Percentiles rank a stretch among this genome's conserved stretches.
These are phyloP conservation scores for Aethes cnicana DNA, from an alignment of 2,888 invertebrate species.

Conservation along the genomic window DNA sequence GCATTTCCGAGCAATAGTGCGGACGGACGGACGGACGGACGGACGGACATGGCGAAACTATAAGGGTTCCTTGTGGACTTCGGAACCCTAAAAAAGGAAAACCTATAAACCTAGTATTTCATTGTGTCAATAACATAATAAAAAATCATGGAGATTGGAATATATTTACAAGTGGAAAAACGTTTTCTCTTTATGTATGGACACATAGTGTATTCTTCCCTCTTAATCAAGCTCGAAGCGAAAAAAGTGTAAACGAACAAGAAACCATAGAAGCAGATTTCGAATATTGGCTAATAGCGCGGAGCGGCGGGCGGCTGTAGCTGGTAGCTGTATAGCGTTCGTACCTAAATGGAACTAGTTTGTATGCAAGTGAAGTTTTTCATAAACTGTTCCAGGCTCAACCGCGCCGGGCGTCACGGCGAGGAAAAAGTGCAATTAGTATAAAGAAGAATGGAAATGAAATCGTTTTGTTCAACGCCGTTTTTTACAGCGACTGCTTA, in stretches of 20 bases:
- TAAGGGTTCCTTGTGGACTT: no score
- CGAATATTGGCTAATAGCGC: conserved; percentile 53
- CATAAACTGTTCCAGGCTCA: conserved; percentile 58
- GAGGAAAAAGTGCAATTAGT: conserved; percentile 62
- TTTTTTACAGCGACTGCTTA: conserved; percentile 46
- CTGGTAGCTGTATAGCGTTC: conserved; percentile 41
- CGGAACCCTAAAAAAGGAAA: no score
- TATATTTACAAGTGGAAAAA: no score
- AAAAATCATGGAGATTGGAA: no score
- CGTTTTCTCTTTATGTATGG: no score
- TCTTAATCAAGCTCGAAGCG: conserved; percentile 3
- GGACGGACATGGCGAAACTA: no score
- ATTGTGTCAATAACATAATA: no score
- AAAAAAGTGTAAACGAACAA: conserved; percentile 13
- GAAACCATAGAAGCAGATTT: conserved; percentile 28
- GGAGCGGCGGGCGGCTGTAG: conserved; percentile 38
- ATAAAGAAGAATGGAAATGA: conserved; percentile 64
- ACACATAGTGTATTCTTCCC: no score
- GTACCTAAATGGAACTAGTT: conserved; percentile 61
- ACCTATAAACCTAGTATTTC: no score
- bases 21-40: no score
- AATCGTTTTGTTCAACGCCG: conserved; percentile 51
- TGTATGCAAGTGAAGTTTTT: conserved; percentile 67
- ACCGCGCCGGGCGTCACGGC: conserved; percentile 51
- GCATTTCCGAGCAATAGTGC: no score